Evolutionary conservation across 2,113 vertebrate genomes (phyloP).

Genomic region (Callionymus lyra): DNA sequence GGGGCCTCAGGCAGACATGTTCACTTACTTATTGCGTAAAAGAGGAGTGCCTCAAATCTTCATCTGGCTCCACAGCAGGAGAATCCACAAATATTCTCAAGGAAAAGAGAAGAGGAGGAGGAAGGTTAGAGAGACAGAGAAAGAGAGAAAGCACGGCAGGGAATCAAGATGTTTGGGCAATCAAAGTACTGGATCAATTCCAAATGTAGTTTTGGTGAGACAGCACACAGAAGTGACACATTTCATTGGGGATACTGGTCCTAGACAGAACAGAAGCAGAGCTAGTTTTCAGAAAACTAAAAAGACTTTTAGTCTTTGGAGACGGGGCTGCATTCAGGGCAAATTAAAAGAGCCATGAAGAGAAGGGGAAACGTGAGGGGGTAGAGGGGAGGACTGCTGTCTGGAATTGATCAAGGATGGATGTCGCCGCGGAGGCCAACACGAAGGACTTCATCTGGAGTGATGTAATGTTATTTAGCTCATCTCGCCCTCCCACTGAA

Average conservation of each 20-base stretch:
- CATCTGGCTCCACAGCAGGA: conserved; percentile 42
- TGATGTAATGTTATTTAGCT: no score
- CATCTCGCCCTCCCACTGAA: no score
- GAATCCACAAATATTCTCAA: conserved; percentile 15
- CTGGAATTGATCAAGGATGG: conserved; percentile 19
- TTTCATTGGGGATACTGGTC: no score
- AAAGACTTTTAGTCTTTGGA: not conserved
- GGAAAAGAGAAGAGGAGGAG: not conserved
- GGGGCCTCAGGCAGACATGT: no score
- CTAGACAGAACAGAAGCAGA: no score
- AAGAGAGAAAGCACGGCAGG: conserved; percentile 4
- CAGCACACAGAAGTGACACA: no score
- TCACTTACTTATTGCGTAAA: no score
- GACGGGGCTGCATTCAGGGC: not conserved
- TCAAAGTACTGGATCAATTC: no score
- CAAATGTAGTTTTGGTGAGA: no score
- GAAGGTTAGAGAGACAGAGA: not conserved
- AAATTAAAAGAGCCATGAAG: conserved; percentile 6
- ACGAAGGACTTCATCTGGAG: conserved; percentile 12
- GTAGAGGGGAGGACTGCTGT: conserved; percentile 4
- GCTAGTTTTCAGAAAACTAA: no score
- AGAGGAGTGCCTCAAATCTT: conserved; percentile 1
- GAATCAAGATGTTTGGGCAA: not conserved
- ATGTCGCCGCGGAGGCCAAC: conserved; percentile 17
- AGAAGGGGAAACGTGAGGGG: conserved; percentile 1